Percentiles rank a stretch among this genome's conserved stretches.
Evolutionary conservation across 2,797 vertebrate species (phyloP).

Genomic region (Leptodactylus fallax): DNA sequence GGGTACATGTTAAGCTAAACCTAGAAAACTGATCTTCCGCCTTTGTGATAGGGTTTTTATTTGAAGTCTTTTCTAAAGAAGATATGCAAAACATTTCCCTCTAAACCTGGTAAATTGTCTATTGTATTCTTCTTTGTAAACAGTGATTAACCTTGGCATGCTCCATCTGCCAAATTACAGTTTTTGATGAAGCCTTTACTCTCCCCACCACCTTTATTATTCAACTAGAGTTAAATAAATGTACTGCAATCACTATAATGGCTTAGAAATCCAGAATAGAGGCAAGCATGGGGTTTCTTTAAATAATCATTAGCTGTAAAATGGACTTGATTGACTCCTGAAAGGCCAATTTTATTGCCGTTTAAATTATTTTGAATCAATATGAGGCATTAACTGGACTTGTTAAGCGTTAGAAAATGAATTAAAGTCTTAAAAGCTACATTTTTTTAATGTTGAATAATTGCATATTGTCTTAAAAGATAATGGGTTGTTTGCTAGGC

Average conservation of each 20-base stretch:
- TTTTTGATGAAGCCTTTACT: constrained; percentile 69
- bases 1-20: no score
- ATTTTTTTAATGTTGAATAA: constrained; percentile 66
- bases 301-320: constrained; percentile 78
- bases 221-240: constrained; percentile 72
- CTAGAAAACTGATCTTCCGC: no score
- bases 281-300: constrained; percentile 74
- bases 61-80: background rate
- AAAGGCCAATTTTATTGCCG: constrained; percentile 78
- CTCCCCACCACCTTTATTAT: constrained; percentile 66
- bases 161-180: constrained; percentile 30
- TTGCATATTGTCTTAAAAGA: constrained; percentile 67
- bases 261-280: constrained; percentile 75
- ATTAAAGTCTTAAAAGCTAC: constrained; percentile 63
- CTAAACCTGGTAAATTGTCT: background rate
- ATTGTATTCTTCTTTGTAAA: constrained; percentile 17
- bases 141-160: constrained; percentile 5
- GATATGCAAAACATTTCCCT: background rate
- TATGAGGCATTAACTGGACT: constrained; percentile 71
- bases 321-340: constrained; percentile 76
- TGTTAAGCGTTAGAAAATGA: constrained; percentile 66
- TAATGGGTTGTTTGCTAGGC: constrained; percentile 67
- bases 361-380: constrained; percentile 82
- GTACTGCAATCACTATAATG: constrained; percentile 76
- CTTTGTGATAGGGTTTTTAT: no score